phyloP scores from a whole-genome alignment of 2,797 vertebrate species.

The Pipistrellus nathusii region DNA sequence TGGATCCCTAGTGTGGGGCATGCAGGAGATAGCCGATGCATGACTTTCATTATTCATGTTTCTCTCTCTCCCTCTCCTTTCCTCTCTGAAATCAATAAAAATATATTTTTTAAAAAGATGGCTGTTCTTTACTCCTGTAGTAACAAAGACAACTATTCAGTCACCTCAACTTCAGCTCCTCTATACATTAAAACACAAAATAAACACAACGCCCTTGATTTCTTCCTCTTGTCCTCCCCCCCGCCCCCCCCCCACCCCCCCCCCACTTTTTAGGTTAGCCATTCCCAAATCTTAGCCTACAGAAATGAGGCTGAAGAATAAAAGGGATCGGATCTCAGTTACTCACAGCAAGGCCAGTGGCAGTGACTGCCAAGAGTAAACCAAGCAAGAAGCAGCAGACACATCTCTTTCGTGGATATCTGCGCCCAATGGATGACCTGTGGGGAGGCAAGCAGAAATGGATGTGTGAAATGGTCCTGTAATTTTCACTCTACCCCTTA shows the following conservation, averaged over 20 bases:
- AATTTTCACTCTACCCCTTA: background rate
- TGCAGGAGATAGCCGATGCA: no score
- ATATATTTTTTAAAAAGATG: background rate
- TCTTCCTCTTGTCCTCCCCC: background rate
- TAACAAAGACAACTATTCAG: background rate
- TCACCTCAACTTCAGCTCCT: background rate
- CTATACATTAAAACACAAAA: conserved; percentile 5
- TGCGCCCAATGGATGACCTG: conserved; percentile 96
- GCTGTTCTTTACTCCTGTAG: background rate
- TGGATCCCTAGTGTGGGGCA: no score
- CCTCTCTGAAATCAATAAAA: no score
- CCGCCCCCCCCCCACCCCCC: no score
- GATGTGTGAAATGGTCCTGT: background rate
- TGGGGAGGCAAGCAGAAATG: conserved; percentile 40
- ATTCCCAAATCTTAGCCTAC: conserved; percentile 10
- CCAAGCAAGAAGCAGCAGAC: conserved; percentile 95
- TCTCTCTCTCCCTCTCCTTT: no score
- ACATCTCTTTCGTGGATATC: conserved; percentile 95
- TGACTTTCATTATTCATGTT: no score
- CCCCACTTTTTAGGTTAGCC: background rate
- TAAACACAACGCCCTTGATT: background rate
- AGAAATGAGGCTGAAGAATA: background rate
- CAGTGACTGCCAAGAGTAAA: conserved; percentile 92
- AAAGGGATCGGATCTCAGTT: background rate
- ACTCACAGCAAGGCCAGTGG: conserved; percentile 95